Evolutionary conservation across 2,888 invertebrate species (phyloP), one percentile per base, ranked within the genome.

Genomic region (Phortica okadai): DNA sequence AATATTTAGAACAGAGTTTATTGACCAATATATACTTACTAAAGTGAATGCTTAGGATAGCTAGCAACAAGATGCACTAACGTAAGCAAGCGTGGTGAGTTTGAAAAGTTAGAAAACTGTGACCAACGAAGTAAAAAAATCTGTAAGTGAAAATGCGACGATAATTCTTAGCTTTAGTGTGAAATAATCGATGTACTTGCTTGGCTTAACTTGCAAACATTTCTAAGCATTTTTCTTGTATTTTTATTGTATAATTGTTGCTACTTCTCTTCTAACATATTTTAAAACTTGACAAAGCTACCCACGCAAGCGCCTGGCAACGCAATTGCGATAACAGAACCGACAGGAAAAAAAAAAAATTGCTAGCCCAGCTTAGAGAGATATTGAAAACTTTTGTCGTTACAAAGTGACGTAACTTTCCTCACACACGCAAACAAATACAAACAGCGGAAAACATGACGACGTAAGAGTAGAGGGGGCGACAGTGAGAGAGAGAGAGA

Each of bases 341-440:
- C 21, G 14, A 21, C 69, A 69, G 41, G 0, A 21, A 21, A 1
- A 67, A 44, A 16, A 67, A 67, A 45, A 45, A 67, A 45, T 8
- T 8, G 21, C 8, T 6, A 10, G 16, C 21, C 7, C 8, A 42
- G 16, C 45, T 56, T n/a, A 41, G 54, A 25, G 56, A 72, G 70
- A 72, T 72, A 56, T 72, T 72, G 54, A 33, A 54, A 54, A 72
- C 14, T 72, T 72, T 72, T 54, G 70, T 56, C 33, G 70, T 41
- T 16, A n/a, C 44, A 67, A 67, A 67, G 7, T 41, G 56, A 54
- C 21, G 70, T 33, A 72, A 72, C 56, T 72, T 54, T 54, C 2
- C 70, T 16, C 33, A 72, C 50, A 72, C 54, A 56, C 3, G 25
- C 25, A 72, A 14, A 70, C 41, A 72, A 16, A 54, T 41, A 41